Base-by-base conservation (phyloP, 1,140 invertebrate genomes). In the Teleopsis dalmanni region DNA sequence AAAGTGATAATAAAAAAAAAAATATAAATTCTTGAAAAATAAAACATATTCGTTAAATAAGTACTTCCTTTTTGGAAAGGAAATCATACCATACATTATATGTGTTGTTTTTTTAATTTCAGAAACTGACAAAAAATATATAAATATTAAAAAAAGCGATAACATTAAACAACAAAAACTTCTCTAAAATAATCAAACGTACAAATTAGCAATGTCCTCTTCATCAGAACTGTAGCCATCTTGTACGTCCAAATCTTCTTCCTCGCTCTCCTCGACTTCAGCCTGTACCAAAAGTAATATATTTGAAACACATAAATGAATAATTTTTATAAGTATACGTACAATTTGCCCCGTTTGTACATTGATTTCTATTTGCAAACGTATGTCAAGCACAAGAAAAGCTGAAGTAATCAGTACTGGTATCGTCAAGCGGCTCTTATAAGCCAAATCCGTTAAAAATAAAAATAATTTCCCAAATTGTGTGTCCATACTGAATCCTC, bases 301-400 rank as follows among this genome's bases (percentile, higher is more conserved):
- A 16, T 31, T 40, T 21, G 11, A 9, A 19, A 11, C 18, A 19
- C n/a, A 18, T 29, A 6, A 16, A 22, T n/a, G 10, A 26, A 23
- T 26, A 23, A 38, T 18, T 25, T 19, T 3, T 8, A 3, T 14
- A 33, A 23, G 29, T 49, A 29, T 14, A 47, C 55, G 10, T 47
- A 68, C 57, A 47, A 71, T 52, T 41, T 65, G 68, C 2, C 65
- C 67, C n/a, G 68, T 58, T 33, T 76, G 71, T 37, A 76, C 69
- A 37, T 75, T 75, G 19, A 76, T 73, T 53, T 76, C 74, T 11
- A 76, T 68, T 51, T 76, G 74, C 56, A 76, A 64, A 18, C 75
- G 62, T 10, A 76, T 71, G 49, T 76, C 74, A 54, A 76, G 68
- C 0, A 70, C 63, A 51, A 76, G 65, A 53, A 76, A 76, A 19